Evolutionary conservation across 1,140 invertebrate genomes (phyloP), one percentile per base, ranked within the genome.

Genomic region (Chionoecetes opilio): DNA sequence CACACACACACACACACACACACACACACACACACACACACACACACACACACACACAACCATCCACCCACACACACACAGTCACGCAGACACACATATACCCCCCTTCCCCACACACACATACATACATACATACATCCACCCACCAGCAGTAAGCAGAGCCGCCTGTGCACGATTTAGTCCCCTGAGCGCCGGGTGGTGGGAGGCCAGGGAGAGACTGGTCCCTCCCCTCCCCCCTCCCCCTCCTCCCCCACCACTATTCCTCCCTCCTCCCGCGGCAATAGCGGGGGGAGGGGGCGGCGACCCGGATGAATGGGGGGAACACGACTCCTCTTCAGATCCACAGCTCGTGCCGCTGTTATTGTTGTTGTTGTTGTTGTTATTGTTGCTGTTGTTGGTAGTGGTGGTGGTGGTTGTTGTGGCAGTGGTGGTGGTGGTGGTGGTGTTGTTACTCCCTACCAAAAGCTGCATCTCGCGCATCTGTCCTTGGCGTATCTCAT

Each of bases 401-500:
- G 46, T 88, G 93, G n/a, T 93, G 85, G 84, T 35, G 29, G 85
- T 92, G 41, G 53, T 94, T 84, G 92, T 87, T n/a, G 86, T 86
- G 91, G 87, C 26, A 92, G 21, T 85, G 91, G 31, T 38, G 75
- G 94, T 75, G 89, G 38, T 92, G 37, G 63, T 93, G 91, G 96
- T 96, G 87, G 63, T 26, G 93, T 32, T 53, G 90, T n/a, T 87
- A 84, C 38, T 82, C 6, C 94, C 94, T 38, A 95, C 94, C 53
- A 97, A 92, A 29, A 97, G 96, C 96, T 96, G 97, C 97, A 97
- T 96, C 95, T 97, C 97, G 82, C 97, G 96, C 95, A 97, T 96
- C 96, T 97, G 97, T 88, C 97, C 96, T 93, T 97, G 97, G 11
- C 97, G 96, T 82, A 97, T 97, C 91, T 97, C 97, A 96, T 97